A percentile compares a stretch with the other conserved stretches of the same genome.
Evolutionary conservation across 1,140 invertebrate genomes (phyloP).

Genomic region (Apis florea): DNA sequence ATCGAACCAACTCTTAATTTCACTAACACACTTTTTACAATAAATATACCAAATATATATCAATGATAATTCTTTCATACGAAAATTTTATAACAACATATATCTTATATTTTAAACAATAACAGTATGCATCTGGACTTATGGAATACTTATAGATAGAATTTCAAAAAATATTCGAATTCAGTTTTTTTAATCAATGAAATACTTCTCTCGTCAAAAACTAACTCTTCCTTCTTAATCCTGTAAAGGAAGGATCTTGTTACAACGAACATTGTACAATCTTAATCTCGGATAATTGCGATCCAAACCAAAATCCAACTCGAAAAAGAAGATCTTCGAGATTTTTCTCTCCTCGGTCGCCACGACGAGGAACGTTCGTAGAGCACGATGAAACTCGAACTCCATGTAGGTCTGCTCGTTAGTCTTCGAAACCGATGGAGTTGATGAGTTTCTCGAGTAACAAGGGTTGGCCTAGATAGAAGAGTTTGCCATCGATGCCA

Average conservation of each 20-base stretch:
- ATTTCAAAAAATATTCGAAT: too few relatives aligned
- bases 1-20: too few relatives aligned
- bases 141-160: too few relatives aligned
- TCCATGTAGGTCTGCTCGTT: conserved; percentile 23
- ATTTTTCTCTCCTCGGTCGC: background rate
- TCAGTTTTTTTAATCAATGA: too few relatives aligned
- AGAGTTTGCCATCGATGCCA: background rate
- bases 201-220: background rate
- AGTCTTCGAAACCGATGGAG: conserved; percentile 4
- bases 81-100: too few relatives aligned
- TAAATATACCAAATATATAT: too few relatives aligned
- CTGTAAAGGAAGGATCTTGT: background rate
- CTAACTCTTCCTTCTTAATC: too few relatives aligned
- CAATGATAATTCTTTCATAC: too few relatives aligned
- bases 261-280: background rate
- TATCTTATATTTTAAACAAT: too few relatives aligned
- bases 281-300: background rate
- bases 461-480: conserved; percentile 33
- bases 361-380: background rate
- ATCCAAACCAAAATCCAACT: too few relatives aligned
- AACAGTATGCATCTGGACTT: too few relatives aligned
- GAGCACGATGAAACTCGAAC: background rate
- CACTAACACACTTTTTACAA: too few relatives aligned
- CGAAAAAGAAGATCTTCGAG: background rate
- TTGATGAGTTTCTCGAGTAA: conserved; percentile 8